Conservation (phyloP, 2,797 vertebrate species). For the Lepilemur ruficaudatus region DNA sequence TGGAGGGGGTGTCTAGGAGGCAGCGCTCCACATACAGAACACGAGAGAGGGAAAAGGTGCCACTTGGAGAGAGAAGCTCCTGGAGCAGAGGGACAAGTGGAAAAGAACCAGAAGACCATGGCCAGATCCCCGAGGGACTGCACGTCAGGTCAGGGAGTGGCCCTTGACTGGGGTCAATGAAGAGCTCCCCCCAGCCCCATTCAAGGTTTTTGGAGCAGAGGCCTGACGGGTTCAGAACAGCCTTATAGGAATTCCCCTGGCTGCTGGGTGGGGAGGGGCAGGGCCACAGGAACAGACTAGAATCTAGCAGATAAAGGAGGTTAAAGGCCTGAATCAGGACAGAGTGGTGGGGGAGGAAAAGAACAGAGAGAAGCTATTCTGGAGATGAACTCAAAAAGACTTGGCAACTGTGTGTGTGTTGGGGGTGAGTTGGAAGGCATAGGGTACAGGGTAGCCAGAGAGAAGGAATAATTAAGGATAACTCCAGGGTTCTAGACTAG, state of each 20-base stretch:
- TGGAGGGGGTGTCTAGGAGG: neutral
- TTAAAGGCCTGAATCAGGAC: neutral
- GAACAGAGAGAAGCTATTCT: neutral
- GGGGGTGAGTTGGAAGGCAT: neutral
- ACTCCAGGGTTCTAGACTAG: neutral
- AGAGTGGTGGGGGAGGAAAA: neutral
- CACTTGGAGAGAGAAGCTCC: neutral
- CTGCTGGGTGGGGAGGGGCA: neutral
- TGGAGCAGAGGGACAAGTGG: neutral
- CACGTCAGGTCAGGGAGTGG: neutral
- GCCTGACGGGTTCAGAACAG: neutral
- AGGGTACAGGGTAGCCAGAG: neutral
- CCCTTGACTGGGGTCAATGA: neutral
- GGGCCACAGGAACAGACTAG: neutral
- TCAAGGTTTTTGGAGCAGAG: neutral
- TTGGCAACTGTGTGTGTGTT: neutral
- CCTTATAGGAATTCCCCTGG: neutral
- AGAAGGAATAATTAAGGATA: neutral
- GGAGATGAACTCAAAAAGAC: neutral
- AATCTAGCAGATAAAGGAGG: neutral
- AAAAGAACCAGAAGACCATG: neutral
- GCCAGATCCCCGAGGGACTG: neutral
- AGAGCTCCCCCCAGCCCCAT: neutral
- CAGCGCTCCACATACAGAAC: neutral
- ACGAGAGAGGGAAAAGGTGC: neutral